These are phyloP conservation scores for Limnephilus marmoratus DNA, from an alignment of 2,888 invertebrate genomes.

Conservation along the genomic window DNA sequence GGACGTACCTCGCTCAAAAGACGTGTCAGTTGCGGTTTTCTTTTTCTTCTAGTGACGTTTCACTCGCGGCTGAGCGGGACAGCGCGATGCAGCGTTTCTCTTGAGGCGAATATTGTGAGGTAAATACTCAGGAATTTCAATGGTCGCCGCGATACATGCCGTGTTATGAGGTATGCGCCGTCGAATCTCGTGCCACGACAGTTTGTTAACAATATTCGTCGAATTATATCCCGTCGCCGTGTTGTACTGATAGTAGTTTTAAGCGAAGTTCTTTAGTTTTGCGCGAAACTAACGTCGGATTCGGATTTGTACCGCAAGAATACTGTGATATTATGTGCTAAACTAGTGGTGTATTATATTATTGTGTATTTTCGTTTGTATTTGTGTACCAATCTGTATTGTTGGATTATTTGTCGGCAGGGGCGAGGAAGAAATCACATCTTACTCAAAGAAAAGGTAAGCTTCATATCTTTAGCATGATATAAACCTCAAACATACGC, in stretches of 20 bases:
- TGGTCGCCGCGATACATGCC: conserved; percentile 62
- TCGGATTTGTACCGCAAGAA: conserved; percentile 4
- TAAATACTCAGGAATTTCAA: conserved; percentile 66
- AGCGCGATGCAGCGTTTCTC: conserved; percentile 20
- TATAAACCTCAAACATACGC: conserved; percentile 8
- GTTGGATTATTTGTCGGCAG: conserved; percentile 32
- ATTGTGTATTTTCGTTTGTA: conserved; percentile 23
- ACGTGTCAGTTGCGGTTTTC: conserved; percentile 34
- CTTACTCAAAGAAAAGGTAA: conserved; percentile 39
- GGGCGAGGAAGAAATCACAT: conserved; percentile 18
- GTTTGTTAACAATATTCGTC: conserved; percentile 53
- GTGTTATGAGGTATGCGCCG: conserved; percentile 58
- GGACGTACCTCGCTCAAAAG: conserved; percentile 42
- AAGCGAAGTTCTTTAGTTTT: conserved; percentile 7
- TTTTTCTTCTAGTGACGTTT: conserved; percentile 29
- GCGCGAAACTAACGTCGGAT: conserved; percentile 22
- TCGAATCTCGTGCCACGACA: conserved; percentile 61
- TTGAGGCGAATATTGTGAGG: conserved; percentile 61
- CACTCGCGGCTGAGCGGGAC: conserved; percentile 47
- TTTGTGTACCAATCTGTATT: conserved; percentile 25
- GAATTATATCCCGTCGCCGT: not conserved
- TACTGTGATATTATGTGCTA: conserved; percentile 33
- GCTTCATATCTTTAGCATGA: not conserved
- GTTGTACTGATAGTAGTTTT: conserved; percentile 13
- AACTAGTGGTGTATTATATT: conserved; percentile 19